Evolutionary conservation across 2,888 invertebrate genomes (phyloP), one percentile per base, ranked within the genome.

Genomic region (Lottia scabra): DNA sequence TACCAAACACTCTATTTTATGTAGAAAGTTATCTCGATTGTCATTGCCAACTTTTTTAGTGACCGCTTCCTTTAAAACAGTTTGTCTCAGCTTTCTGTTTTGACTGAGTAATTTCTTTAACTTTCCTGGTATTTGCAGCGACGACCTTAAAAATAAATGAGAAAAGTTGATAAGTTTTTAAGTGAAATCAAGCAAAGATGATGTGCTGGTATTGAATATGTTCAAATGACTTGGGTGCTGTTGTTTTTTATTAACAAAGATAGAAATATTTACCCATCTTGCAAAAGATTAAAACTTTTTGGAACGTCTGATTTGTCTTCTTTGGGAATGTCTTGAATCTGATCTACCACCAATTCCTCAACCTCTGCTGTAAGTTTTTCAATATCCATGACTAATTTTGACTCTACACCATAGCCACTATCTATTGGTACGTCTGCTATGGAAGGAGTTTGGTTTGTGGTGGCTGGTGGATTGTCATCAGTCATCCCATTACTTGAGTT

Each of bases 21-120:
- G 38, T 30, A 79, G 26, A 70, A 81, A 81, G 8, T 75, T 63
- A n/a, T 63, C 64, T n/a, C 69, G 19, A 30, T 71, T 70, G 6
- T 72, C 73, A 8, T 72, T 67, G 38, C 79, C 75, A 26, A 82
- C 81, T 72, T 81, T 83, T 62, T 74, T 73, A 16, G 82, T 82
- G 26, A 81, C 67, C 43, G 63, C 76, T 15, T 72, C 70, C 27
- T 78, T 71, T 16, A 67, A 67, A n/a, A 80, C 63, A 68, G 81
- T 82, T 72, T 80, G 70, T 38, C 79, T 65, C 45, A 84, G 72
- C 66, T 77, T 79, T 38, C 71, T 72, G 73, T 84, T 83, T 26
- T 71, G 46, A 23, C 69, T 65, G 10, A 72, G 27, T 2, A 77
- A 65, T 62, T 76, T 80, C 65, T 70, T 78, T 16, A 82, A 68